phyloP scores from a whole-genome alignment of 1,140 invertebrate species.

The Drosophila cardini region DNA sequence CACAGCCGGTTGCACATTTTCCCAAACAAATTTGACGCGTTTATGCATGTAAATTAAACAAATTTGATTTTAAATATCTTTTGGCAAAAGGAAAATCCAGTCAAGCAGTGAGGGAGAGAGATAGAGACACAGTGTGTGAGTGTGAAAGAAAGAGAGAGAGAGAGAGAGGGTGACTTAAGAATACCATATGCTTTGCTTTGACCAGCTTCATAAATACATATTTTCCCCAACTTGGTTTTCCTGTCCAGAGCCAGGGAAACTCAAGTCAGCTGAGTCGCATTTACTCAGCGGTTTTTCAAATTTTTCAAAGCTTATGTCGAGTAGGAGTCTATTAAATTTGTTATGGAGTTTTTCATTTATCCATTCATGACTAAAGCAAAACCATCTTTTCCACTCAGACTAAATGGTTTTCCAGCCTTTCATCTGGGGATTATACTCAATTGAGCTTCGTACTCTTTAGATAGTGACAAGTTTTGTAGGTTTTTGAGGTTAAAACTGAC shows the following conservation, averaged over 20 bases:
- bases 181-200: conserved; percentile 32
- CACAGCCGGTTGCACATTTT: conserved; percentile 57
- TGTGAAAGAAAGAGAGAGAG: conserved; percentile 32
- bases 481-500: too few relatives aligned
- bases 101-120: conserved; percentile 30
- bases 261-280: conserved; percentile 42
- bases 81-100: conserved; percentile 53
- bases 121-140: too few relatives aligned
- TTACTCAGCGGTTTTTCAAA: conserved; percentile 65
- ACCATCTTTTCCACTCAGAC: too few relatives aligned
- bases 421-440: too few relatives aligned
- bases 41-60: conserved; percentile 83
- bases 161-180: conserved; percentile 10
- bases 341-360: conserved; percentile 9
- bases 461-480: too few relatives aligned
- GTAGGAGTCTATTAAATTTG: conserved; percentile 58
- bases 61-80: conserved; percentile 84
- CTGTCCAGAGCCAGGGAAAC: conserved; percentile 39
- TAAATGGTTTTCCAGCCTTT: too few relatives aligned
- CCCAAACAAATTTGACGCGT: conserved; percentile 82
- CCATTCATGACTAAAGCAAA: too few relatives aligned
- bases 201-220: conserved; percentile 57
- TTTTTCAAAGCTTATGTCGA: conserved; percentile 44
- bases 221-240: conserved; percentile 35
- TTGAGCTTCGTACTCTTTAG: too few relatives aligned